Percentiles rank a stretch among this genome's conserved stretches.
These are phyloP conservation scores for Dromaius novaehollandiae DNA, from an alignment of 2,113 vertebrate species.

Conservation along the genomic window DNA sequence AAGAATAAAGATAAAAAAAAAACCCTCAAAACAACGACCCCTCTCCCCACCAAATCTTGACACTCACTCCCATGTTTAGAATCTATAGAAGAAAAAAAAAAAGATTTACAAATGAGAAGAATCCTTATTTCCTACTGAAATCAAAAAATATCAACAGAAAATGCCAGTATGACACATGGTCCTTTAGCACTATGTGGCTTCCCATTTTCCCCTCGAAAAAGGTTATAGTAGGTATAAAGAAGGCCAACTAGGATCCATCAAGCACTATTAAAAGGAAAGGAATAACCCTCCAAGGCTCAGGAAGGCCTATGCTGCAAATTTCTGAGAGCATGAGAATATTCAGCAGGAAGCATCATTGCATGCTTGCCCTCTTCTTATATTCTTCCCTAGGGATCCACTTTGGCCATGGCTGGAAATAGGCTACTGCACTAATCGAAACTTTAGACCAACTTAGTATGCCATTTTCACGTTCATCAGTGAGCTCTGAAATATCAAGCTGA, in stretches of 20 bases:
- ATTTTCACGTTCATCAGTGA: neutral
- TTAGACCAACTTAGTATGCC: neutral
- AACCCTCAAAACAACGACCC: no score
- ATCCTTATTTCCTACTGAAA: neutral
- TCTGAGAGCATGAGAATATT: neutral
- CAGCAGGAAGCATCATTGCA: neutral
- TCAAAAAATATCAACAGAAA: neutral
- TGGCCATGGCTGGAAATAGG: neutral
- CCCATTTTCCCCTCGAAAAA: neutral
- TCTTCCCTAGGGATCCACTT: neutral
- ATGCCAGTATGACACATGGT: fast-evolving
- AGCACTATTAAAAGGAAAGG: neutral
- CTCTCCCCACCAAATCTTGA: neutral
- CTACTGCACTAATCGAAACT: neutral
- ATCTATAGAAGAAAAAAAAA: neutral
- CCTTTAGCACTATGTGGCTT: neutral
- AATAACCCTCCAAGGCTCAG: neutral
- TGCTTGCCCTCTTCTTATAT: neutral
- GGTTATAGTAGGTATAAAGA: neutral
- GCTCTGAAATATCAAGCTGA: neutral
- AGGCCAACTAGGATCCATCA: neutral
- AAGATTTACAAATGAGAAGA: neutral
- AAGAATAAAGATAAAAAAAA: neutral
- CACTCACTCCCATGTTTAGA: neutral
- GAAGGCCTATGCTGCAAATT: neutral